Evolutionary conservation across 37 sponge, comb jelly and placozoan species (phyloP).

Genomic region (Ianthella basta): DNA sequence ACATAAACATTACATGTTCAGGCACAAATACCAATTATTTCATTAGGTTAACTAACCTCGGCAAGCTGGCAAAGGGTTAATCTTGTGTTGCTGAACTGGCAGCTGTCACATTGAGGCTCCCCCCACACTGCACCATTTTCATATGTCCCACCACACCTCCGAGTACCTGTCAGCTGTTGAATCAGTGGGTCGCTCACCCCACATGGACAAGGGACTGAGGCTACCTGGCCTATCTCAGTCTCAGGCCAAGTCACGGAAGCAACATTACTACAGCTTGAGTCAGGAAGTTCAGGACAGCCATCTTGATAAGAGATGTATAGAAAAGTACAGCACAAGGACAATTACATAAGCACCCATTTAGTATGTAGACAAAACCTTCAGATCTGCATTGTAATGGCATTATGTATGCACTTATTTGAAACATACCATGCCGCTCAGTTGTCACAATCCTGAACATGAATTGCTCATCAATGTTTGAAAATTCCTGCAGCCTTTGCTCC

Average conservation of each 20-base stretch:
- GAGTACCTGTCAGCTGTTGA: not conserved
- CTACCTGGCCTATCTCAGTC: slow-evolving; percentile 23
- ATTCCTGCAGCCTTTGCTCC: not conserved
- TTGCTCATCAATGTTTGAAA: not conserved
- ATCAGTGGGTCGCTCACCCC: not conserved
- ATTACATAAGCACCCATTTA: too few species aligned
- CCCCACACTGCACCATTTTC: slow-evolving; percentile 38
- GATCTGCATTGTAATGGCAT: too few species aligned
- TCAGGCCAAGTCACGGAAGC: slow-evolving; percentile 29
- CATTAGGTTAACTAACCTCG: slow-evolving; percentile 17
- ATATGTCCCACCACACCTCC: slow-evolving; percentile 54
- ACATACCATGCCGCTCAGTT: slow-evolving; percentile 7
- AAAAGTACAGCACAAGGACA: too few species aligned
- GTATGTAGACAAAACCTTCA: too few species aligned
- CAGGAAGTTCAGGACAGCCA: too few species aligned
- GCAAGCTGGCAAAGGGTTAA: slow-evolving; percentile 37
- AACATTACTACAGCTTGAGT: not conserved
- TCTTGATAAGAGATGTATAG: too few species aligned
- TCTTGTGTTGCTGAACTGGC: slow-evolving; percentile 34
- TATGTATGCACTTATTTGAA: too few species aligned
- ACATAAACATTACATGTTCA: too few species aligned
- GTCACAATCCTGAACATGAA: not conserved
- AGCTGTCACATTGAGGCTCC: not conserved
- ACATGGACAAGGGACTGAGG: slow-evolving; percentile 41
- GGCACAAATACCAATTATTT: too few species aligned